A percentile compares a stretch with the other conserved stretches of the same genome.
phyloP scores from a whole-genome alignment of 2,797 vertebrate species.

The Cossypha heuglini region DNA sequence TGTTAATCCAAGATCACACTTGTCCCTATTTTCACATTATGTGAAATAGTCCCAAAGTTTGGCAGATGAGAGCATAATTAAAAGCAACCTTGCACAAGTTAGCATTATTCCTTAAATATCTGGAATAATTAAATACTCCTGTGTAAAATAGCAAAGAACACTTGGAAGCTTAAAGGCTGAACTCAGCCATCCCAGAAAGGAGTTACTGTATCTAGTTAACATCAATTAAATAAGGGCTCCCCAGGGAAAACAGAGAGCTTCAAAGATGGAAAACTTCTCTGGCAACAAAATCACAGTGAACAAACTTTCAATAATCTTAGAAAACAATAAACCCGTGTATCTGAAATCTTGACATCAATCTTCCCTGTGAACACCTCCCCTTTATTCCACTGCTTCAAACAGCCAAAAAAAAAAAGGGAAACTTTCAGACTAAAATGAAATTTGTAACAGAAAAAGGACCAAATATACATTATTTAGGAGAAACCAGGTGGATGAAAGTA shows the following conservation, averaged over 20 bases:
- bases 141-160: background rate
- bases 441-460: background rate
- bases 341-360: background rate
- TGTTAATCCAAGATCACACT: background rate
- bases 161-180: background rate
- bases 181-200: background rate
- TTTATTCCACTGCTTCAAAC: background rate
- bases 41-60: background rate
- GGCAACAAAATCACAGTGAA: background rate
- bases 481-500: background rate
- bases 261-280: background rate
- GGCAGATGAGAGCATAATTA: conserved; percentile 1
- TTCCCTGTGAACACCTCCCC: background rate
- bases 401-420: background rate
- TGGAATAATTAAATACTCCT: background rate
- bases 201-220: background rate
- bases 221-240: background rate
- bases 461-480: background rate
- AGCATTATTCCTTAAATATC: background rate
- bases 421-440: background rate
- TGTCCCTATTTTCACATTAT: background rate
- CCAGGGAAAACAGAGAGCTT: background rate
- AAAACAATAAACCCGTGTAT: background rate
- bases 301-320: background rate
- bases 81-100: background rate